A percentile compares a stretch with the other conserved stretches of the same genome.
These are phyloP conservation scores for Sciurus niger DNA, from an alignment of 2,113 vertebrate species.

Conservation along the genomic window DNA sequence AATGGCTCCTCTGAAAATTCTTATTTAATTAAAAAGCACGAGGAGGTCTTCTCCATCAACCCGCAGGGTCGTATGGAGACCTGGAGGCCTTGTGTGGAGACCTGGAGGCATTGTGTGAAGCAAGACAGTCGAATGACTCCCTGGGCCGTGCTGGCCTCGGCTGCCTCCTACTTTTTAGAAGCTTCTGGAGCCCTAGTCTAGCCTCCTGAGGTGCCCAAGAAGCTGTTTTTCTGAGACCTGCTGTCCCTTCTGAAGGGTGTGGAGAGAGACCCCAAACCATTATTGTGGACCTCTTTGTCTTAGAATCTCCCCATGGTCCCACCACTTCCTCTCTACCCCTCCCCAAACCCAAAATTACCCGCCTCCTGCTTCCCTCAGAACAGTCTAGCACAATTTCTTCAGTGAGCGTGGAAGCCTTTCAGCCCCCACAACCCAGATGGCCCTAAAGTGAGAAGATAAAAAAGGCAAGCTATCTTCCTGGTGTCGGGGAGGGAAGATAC, in stretches of 20 bases:
- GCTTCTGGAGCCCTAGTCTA: not conserved
- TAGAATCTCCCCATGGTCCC: not conserved
- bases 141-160: not conserved
- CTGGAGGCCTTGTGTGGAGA: not conserved
- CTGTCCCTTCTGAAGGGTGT: not conserved
- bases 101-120: not conserved
- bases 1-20: slow-evolving; percentile 19
- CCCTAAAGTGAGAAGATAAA: not conserved
- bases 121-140: too few relatives aligned
- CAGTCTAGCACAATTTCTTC: not conserved
- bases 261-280: not conserved
- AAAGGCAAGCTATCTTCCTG: not conserved
- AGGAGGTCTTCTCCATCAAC: not conserved
- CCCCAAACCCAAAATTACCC: not conserved
- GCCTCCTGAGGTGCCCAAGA: not conserved
- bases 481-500: not conserved
- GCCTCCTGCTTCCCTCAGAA: not conserved
- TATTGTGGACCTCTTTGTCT: not conserved
- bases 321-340: not conserved
- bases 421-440: not conserved
- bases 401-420: not conserved
- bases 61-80: rapidly evolving
- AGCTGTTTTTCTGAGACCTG: not conserved
- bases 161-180: not conserved
- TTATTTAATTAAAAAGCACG: slow-evolving; percentile 9